Evolutionary conservation across 2,113 vertebrate species (phyloP).

Genomic region (Abramis brama): DNA sequence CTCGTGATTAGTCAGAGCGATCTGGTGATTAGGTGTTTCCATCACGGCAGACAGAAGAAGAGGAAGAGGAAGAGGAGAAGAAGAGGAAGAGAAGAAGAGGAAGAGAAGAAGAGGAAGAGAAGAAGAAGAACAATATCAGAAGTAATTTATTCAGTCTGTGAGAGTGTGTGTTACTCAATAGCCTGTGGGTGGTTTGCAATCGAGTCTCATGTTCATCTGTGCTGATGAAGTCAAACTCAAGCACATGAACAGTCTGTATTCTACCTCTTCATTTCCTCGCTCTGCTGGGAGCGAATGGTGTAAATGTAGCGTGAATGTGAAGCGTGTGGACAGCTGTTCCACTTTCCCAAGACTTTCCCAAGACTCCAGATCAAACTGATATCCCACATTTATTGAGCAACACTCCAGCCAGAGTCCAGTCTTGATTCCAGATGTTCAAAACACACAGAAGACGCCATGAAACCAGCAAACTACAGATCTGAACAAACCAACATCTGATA

Average conservation of each 20-base stretch:
- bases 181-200: neutral
- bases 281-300: neutral
- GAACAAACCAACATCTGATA: neutral
- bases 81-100: too few species aligned
- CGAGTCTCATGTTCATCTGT: neutral
- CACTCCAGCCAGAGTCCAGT: neutral
- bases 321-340: neutral
- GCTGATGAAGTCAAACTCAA: neutral
- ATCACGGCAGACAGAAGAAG: too few species aligned
- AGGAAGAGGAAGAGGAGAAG: too few species aligned
- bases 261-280: neutral
- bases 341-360: conserved; percentile 37
- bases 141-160: too few species aligned
- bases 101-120: too few species aligned
- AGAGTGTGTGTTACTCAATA: too few species aligned
- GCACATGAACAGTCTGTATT: neutral
- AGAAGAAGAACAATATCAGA: too few species aligned
- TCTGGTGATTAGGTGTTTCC: too few species aligned
- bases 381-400: conserved; percentile 40
- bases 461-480: neutral
- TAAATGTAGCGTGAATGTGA: neutral
- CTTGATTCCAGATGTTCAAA: conserved; percentile 51
- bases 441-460: neutral
- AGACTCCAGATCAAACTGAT: conserved; percentile 44
- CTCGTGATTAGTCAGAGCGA: too few species aligned